phyloP scores from a whole-genome alignment of 2,797 vertebrate genomes.

The Falco rusticolus region DNA sequence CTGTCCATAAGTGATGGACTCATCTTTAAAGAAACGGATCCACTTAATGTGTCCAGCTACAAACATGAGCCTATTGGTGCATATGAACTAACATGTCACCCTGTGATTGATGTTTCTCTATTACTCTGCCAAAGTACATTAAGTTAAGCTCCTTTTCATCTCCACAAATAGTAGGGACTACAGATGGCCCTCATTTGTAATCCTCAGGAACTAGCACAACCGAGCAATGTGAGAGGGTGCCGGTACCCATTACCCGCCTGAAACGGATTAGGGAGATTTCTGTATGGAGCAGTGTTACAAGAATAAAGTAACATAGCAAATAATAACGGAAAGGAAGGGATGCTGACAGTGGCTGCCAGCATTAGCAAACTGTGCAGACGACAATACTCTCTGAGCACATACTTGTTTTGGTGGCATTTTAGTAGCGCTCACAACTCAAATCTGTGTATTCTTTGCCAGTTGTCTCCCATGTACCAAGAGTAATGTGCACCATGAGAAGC shows the following conservation, averaged over 20 bases:
- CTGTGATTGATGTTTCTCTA: slow-evolving; percentile 79
- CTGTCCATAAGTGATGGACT: slow-evolving; percentile 64
- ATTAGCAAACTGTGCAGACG: neutral
- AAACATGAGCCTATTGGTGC: slow-evolving; percentile 73
- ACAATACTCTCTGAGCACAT: neutral
- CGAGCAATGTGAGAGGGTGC: slow-evolving; percentile 43
- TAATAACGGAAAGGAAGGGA: neutral
- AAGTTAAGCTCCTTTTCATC: slow-evolving; percentile 77
- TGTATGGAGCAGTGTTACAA: neutral
- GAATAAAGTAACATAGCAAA: neutral
- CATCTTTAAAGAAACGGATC: slow-evolving; percentile 69
- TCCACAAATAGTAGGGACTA: slow-evolving; percentile 75
- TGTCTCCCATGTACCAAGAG: neutral
- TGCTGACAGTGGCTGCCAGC: neutral
- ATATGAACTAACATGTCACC: slow-evolving; percentile 72
- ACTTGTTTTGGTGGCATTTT: neutral
- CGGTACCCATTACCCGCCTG: slow-evolving; percentile 45
- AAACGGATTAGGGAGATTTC: slow-evolving; percentile 44
- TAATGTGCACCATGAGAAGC: neutral
- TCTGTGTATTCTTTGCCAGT: neutral
- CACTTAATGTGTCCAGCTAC: slow-evolving; percentile 71
- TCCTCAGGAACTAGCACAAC: slow-evolving; percentile 61
- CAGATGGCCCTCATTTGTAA: slow-evolving; percentile 76
- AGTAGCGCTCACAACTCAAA: neutral
- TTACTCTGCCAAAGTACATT: slow-evolving; percentile 77